Evolutionary conservation across 2,113 vertebrate species (phyloP).

Genomic region (Corythaeola cristata): DNA sequence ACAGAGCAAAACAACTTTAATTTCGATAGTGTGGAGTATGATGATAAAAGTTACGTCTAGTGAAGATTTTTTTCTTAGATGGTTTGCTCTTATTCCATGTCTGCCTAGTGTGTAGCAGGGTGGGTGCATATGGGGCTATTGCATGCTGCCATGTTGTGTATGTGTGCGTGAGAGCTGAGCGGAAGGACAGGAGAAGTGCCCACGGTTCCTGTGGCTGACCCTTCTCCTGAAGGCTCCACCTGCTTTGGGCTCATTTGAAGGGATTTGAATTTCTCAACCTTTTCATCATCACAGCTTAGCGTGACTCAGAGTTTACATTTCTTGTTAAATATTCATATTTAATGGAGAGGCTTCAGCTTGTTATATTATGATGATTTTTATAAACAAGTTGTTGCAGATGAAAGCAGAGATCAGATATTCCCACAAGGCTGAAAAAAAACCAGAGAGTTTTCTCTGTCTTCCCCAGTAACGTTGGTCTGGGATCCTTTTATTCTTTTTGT

Average conservation of each 20-base stretch:
- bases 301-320: neutral
- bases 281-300: neutral
- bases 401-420: neutral
- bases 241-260: neutral
- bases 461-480: neutral
- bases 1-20: neutral
- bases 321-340: neutral
- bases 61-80: neutral
- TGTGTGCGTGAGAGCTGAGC: rapidly evolving
- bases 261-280: neutral
- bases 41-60: neutral
- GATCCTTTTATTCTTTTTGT: constrained; percentile 25
- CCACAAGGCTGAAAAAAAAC: neutral
- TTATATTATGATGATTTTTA: neutral
- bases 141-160: neutral
- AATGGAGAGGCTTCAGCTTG: neutral
- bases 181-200: neutral
- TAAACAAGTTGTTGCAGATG: neutral
- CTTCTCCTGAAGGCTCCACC: neutral
- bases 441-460: neutral
- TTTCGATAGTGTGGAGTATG: neutral
- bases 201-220: neutral
- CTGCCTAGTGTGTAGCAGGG: neutral
- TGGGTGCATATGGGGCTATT: neutral
- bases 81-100: neutral